A percentile compares a stretch with the other conserved stretches of the same genome.
Evolutionary conservation across 2,113 vertebrate genomes (phyloP).

Genomic region (Nycticryphes semicollaris): DNA sequence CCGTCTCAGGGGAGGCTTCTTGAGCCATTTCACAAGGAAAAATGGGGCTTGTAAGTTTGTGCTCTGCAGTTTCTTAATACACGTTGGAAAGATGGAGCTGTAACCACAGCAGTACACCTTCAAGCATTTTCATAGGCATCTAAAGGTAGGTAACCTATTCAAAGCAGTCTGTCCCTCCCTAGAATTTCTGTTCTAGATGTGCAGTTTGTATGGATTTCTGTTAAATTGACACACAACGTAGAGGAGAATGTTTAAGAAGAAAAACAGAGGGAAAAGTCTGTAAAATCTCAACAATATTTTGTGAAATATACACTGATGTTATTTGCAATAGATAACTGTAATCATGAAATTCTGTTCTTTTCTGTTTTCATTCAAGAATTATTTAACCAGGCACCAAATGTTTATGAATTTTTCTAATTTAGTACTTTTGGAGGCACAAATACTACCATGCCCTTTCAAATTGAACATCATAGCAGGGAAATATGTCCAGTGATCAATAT

Average conservation of each 20-base stretch:
- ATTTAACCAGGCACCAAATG: neutral
- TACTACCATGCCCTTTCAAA: neutral
- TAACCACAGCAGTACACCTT: fast-evolving
- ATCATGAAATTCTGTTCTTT: neutral
- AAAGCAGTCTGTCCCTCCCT: neutral
- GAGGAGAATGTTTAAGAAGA: neutral
- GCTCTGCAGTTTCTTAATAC: neutral
- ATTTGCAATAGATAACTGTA: neutral
- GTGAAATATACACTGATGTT: neutral
- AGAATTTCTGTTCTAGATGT: neutral
- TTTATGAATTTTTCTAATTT: neutral
- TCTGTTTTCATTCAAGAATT: neutral
- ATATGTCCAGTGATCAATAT: neutral
- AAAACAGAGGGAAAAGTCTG: neutral
- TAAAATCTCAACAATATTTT: neutral
- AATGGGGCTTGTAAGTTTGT: neutral
- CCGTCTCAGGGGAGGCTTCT: neutral
- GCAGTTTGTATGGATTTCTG: neutral
- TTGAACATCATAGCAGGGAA: neutral
- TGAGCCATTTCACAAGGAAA: neutral
- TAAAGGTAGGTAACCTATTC: neutral
- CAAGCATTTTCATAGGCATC: neutral
- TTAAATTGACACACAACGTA: neutral
- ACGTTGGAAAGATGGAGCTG: neutral
- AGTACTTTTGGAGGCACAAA: neutral